Conservation (phyloP, 2,113 vertebrate species). For the Clupea harengus region DNA sequence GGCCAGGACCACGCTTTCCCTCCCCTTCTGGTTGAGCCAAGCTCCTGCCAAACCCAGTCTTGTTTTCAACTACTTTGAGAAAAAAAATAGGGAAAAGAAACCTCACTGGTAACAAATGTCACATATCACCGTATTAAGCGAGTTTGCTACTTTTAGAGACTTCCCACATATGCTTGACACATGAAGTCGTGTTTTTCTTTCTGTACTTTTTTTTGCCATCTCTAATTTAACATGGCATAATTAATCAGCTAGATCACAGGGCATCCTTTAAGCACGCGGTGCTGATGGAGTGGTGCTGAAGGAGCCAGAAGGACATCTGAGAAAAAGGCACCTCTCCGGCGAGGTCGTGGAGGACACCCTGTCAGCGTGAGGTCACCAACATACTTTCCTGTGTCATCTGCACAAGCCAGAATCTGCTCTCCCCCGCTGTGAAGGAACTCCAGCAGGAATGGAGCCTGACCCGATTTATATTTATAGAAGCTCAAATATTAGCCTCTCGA, state of each 20-base stretch:
- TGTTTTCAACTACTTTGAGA: conserved; percentile 42
- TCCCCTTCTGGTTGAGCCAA: conserved; percentile 23
- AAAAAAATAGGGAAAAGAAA: conserved; percentile 42
- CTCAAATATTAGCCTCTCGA: conserved; percentile 10
- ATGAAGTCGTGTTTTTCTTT: background rate
- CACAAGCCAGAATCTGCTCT: background rate
- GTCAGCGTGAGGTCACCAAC: background rate
- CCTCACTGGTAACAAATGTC: conserved; percentile 21
- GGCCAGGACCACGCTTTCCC: conserved; percentile 37
- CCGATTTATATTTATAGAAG: conserved; percentile 5
- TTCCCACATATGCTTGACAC: conserved; percentile 17
- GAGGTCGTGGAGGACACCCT: background rate
- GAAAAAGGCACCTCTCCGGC: background rate
- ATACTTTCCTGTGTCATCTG: background rate
- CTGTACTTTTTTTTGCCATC: background rate
- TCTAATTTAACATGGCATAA: conserved; percentile 19
- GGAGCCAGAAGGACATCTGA: background rate
- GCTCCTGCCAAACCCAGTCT: conserved; percentile 51
- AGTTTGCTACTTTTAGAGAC: conserved; percentile 49
- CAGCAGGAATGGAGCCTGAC: background rate
- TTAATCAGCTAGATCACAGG: conserved; percentile 15
- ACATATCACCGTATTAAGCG: conserved; percentile 32
- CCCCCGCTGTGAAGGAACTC: background rate
- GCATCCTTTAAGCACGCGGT: background rate
- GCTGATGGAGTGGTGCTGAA: background rate